Evolutionary conservation across 1,140 invertebrate species (phyloP).

Genomic region (Thaumetopoea pityocampa): DNA sequence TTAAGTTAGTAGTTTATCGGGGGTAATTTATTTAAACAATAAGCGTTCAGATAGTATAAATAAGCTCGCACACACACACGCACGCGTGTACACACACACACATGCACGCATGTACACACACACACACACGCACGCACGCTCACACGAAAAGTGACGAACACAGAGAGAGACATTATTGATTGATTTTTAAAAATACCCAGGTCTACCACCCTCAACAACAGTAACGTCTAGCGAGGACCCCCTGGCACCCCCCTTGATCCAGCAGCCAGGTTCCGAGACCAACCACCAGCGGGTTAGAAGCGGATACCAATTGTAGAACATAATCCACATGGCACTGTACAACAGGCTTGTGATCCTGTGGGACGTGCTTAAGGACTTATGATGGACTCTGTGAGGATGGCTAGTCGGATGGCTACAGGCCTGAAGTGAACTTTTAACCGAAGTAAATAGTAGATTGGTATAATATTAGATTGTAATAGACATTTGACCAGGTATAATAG

Average conservation of each 20-base stretch:
- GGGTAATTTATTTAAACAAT: no score
- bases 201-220: conserved; percentile 49
- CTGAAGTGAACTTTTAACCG: no score
- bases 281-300: conserved; percentile 41
- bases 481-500: no score
- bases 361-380: conserved; percentile 44
- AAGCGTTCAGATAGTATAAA: no score
- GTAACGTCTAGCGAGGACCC: conserved; percentile 57
- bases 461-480: no score
- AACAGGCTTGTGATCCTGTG: conserved; percentile 34
- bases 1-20: no score
- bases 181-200: conserved; percentile 23
- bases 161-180: neutral
- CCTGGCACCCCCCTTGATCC: conserved; percentile 50
- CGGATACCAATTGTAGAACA: conserved; percentile 59
- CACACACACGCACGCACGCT: no score
- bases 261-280: conserved; percentile 40
- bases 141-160: neutral
- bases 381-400: conserved; percentile 25
- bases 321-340: conserved; percentile 34
- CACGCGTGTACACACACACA: no score
- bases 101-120: no score
- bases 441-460: no score
- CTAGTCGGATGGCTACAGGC: conserved; percentile 15
- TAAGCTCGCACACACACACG: no score